Conservation (phyloP, 2,113 vertebrate species). For the Prinia subflava region DNA sequence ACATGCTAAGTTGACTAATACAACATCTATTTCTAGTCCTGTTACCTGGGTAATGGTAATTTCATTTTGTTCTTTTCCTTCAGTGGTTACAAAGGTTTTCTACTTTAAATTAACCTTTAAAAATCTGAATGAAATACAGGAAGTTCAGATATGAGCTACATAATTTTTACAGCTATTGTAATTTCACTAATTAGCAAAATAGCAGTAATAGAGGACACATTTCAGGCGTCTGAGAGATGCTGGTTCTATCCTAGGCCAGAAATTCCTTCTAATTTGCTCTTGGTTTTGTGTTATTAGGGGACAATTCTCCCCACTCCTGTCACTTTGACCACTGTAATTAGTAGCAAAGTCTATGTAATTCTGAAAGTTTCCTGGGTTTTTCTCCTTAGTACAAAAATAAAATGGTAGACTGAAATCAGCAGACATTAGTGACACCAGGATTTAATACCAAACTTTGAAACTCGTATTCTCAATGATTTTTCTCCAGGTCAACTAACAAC, state of each 20-base stretch:
- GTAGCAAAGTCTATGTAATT: background rate
- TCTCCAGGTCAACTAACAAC: background rate
- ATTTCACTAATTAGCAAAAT: background rate
- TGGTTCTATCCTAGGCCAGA: background rate
- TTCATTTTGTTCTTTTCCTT: background rate
- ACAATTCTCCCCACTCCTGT: background rate
- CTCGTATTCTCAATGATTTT: background rate
- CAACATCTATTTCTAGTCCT: background rate
- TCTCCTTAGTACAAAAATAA: background rate
- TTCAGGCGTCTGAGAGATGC: background rate
- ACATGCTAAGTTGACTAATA: conserved; percentile 6
- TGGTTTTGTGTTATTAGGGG: background rate
- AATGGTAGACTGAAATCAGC: background rate
- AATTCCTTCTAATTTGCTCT: background rate
- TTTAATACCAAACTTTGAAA: background rate
- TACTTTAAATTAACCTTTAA: background rate
- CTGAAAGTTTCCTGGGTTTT: background rate
- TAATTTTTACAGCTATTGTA: background rate
- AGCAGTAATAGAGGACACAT: background rate
- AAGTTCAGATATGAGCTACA: background rate
- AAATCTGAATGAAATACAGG: background rate
- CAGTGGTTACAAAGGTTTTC: background rate
- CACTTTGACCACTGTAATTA: background rate
- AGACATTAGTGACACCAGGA: background rate
- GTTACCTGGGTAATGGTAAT: conserved; percentile 56